These are phyloP conservation scores for Oscheius myriophilus DNA, from an alignment of 2,888 invertebrate genomes.

Conservation along the genomic window DNA sequence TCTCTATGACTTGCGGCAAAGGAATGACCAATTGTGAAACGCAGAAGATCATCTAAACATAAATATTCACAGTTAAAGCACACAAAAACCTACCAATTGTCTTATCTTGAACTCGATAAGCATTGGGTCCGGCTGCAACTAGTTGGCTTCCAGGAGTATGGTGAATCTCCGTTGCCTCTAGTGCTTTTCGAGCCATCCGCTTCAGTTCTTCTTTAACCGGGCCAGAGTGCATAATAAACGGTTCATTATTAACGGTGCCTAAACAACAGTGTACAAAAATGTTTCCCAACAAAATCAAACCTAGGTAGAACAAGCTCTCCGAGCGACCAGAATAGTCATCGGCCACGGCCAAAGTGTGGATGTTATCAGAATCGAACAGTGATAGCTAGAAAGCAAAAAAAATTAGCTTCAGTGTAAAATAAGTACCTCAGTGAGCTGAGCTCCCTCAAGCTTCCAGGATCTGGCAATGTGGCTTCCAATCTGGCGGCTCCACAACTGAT, in stretches of 20 bases:
- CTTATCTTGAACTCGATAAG: slow-evolving; percentile 18
- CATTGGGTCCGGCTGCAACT: slow-evolving; percentile 14
- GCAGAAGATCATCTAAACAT: slow-evolving; percentile 18
- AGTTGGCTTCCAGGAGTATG: slow-evolving; percentile 19
- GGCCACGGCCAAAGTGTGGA: slow-evolving; percentile 35
- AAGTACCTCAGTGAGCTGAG: slow-evolving; percentile 33
- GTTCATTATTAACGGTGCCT: slow-evolving; percentile 39
- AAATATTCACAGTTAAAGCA: background rate
- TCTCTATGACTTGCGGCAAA: background rate
- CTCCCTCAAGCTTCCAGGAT: slow-evolving; percentile 44
- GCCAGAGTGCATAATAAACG: slow-evolving; percentile 40
- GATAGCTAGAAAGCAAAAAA: slow-evolving; percentile 51
- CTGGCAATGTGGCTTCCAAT: slow-evolving; percentile 51
- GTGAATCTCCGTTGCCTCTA: slow-evolving; percentile 15
- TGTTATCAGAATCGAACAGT: slow-evolving; percentile 51
- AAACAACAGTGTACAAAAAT: background rate
- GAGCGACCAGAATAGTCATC: slow-evolving; percentile 11
- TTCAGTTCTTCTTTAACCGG: slow-evolving; percentile 22
- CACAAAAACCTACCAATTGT: slow-evolving; percentile 17
- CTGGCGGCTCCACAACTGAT: slow-evolving; percentile 40
- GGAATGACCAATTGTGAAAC: slow-evolving; percentile 9
- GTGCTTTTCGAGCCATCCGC: slow-evolving; percentile 18
- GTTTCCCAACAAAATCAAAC: slow-evolving; percentile 3
- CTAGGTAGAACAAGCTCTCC: slow-evolving; percentile 38
- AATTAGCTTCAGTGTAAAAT: background rate